Conservation (phyloP, 2,888 invertebrate species). For the Entomobrya multifasciata region DNA sequence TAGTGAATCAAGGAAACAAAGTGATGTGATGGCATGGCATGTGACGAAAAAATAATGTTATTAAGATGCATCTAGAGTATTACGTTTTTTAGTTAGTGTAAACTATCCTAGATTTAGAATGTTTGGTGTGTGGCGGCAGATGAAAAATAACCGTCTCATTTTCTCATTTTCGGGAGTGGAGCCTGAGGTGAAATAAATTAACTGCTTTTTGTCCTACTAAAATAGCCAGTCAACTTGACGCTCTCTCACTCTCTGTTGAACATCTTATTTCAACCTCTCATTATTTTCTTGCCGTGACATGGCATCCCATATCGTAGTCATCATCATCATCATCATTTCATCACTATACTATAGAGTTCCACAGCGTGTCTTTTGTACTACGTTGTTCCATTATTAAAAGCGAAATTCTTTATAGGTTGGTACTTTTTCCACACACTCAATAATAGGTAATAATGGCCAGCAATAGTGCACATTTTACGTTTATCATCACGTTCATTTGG, state of each 20-base stretch:
- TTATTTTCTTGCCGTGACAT: slow-evolving; percentile 12
- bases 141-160: slow-evolving; percentile 65
- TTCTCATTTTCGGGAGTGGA: slow-evolving; percentile 44
- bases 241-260: too few relatives aligned
- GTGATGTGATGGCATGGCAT: background rate
- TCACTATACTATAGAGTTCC: background rate
- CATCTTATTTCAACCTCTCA: background rate
- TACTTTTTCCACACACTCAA: too few relatives aligned
- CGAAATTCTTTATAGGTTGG: too few relatives aligned
- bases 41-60: slow-evolving; percentile 32
- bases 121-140: slow-evolving; percentile 3
- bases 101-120: slow-evolving; percentile 9
- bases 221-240: background rate
- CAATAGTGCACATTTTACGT: background rate
- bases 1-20: background rate
- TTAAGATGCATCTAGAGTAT: background rate
- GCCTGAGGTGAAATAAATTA: slow-evolving; percentile 74
- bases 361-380: too few relatives aligned
- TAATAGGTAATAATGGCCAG: too few relatives aligned
- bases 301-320: background rate
- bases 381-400: too few relatives aligned
- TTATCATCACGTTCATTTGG: slow-evolving; percentile 34
- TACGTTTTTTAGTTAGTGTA: background rate
- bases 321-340: background rate
- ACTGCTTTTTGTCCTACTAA: slow-evolving; percentile 4